Conservation (phyloP, 1,140 invertebrate species). For the Daktulosphaira vitifoliae region DNA sequence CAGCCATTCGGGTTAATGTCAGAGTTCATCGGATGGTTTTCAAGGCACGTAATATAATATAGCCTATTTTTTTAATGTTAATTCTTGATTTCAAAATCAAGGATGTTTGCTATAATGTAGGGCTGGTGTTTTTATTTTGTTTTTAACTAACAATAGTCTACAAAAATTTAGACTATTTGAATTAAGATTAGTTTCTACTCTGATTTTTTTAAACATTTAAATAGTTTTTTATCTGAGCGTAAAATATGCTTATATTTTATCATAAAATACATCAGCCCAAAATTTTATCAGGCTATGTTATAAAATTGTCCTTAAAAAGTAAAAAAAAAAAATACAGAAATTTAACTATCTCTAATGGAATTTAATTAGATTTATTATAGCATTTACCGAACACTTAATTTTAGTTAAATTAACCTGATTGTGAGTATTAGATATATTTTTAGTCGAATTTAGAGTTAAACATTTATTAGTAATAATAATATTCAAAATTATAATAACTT, state of each 20-base stretch:
- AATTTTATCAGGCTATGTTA: slow-evolving; percentile 32
- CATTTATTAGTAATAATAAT: too few relatives aligned
- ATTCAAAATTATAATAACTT: too few relatives aligned
- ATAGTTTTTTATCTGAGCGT: too few relatives aligned
- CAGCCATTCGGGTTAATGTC: slow-evolving; percentile 31
- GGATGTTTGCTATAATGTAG: slow-evolving; percentile 16
- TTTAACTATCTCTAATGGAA: slow-evolving; percentile 22
- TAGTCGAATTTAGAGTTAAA: too few relatives aligned
- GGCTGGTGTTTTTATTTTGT: slow-evolving; percentile 22
- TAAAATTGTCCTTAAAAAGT: slow-evolving; percentile 28
- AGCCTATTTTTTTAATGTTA: slow-evolving; percentile 21
- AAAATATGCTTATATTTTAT: slow-evolving; percentile 1
- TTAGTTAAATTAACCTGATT: too few relatives aligned
- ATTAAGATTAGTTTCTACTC: not conserved
- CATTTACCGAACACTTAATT: too few relatives aligned
- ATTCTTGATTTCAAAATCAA: slow-evolving; percentile 20
- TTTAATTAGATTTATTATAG: too few relatives aligned
- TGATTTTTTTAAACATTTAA: too few relatives aligned
- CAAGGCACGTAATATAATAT: slow-evolving; percentile 33
- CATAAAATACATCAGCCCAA: slow-evolving; percentile 28
- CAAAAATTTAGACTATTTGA: not conserved
- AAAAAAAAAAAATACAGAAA: not conserved
- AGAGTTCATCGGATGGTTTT: slow-evolving; percentile 28
- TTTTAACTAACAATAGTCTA: slow-evolving; percentile 3
- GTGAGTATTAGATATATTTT: too few relatives aligned